Percentiles rank a stretch among this genome's conserved stretches.
phyloP scores from a whole-genome alignment of 2,113 vertebrate genomes.

The Colinus virginianus region DNA sequence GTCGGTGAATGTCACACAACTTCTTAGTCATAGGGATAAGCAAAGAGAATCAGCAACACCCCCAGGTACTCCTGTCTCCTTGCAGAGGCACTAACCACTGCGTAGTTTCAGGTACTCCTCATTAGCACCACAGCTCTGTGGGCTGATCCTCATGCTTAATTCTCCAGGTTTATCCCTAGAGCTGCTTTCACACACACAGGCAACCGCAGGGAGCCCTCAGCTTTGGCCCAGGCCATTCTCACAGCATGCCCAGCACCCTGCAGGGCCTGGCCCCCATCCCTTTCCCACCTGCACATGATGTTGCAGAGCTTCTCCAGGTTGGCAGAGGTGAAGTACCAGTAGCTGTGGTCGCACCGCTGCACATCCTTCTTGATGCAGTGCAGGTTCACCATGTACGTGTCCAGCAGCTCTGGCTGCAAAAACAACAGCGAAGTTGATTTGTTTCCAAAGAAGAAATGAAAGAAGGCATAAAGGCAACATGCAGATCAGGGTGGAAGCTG shows the following conservation, averaged over 20 bases:
- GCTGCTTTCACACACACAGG: background rate
- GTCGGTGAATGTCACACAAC: background rate
- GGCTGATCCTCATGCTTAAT: background rate
- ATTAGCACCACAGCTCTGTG: background rate
- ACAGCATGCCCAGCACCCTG: rapidly evolving
- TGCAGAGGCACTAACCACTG: background rate
- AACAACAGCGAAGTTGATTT: background rate
- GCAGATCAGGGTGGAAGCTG: background rate
- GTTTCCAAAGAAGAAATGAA: background rate
- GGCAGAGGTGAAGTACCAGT: slow-evolving; percentile 94
- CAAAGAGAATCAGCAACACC: background rate
- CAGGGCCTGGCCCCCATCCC: background rate
- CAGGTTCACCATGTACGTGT: slow-evolving; percentile 95
- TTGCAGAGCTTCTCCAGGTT: slow-evolving; percentile 98
- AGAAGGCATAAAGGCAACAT: background rate
- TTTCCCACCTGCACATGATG: slow-evolving; percentile 94
- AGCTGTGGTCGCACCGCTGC: slow-evolving; percentile 96
- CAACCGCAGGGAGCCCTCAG: background rate
- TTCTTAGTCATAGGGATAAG: background rate
- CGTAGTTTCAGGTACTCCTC: background rate
- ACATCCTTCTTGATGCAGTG: slow-evolving; percentile 99
- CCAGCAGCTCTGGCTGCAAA: slow-evolving; percentile 92
- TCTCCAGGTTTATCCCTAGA: background rate
- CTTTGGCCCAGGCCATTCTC: background rate
- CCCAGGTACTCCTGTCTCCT: background rate